phyloP scores from a whole-genome alignment of 2,113 vertebrate genomes.

The Ceuthmochares aereus region DNA sequence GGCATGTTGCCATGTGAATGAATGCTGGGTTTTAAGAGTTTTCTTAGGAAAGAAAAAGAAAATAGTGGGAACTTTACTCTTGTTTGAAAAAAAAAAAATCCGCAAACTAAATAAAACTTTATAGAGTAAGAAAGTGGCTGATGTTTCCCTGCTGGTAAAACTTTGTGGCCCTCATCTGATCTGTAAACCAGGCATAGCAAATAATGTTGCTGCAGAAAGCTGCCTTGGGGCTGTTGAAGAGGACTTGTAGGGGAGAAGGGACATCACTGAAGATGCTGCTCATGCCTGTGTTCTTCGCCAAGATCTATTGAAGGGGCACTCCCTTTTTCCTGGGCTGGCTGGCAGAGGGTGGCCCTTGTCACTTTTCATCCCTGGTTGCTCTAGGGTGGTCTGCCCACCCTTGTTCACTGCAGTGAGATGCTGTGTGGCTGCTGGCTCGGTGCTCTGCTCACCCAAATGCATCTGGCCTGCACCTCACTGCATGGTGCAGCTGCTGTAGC shows the following conservation, averaged over 20 bases:
- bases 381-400: neutral
- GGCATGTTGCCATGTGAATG: neutral
- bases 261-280: neutral
- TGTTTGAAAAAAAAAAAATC: neutral
- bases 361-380: neutral
- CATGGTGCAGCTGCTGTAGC: neutral
- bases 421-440: neutral
- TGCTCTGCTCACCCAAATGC: neutral
- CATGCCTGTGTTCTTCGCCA: neutral
- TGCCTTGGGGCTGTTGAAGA: neutral
- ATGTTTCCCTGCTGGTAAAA: neutral
- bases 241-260: neutral
- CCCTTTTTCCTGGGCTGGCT: neutral
- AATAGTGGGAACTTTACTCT: neutral
- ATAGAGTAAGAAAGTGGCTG: neutral
- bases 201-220: neutral
- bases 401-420: neutral
- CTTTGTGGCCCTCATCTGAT: neutral
- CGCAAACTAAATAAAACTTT: neutral
- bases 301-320: neutral
- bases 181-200: neutral
- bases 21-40: neutral
- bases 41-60: neutral
- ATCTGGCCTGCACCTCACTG: neutral
- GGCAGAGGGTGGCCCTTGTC: neutral